These are phyloP conservation scores for Diarsia brunnea DNA, from an alignment of 2,888 invertebrate genomes.

Conservation along the genomic window DNA sequence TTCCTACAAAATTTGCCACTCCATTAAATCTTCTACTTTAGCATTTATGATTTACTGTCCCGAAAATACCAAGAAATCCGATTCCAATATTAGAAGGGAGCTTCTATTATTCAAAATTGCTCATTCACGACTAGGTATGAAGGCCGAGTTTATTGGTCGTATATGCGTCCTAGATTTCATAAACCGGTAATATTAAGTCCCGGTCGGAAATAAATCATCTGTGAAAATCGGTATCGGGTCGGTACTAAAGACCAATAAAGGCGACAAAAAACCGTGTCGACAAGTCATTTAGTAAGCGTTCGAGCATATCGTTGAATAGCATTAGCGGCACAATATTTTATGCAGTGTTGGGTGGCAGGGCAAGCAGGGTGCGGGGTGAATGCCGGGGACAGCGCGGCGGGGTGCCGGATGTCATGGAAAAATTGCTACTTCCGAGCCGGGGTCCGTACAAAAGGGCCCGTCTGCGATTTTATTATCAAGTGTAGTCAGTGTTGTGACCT, in stretches of 20 bases:
- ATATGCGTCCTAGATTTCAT: slow-evolving; percentile 22
- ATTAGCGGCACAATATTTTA: slow-evolving; percentile 79
- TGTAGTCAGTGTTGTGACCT: slow-evolving; percentile 84
- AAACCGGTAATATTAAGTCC: slow-evolving; percentile 29
- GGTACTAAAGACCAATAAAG: slow-evolving; percentile 58
- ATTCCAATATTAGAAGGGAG: slow-evolving; percentile 31
- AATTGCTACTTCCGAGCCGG: slow-evolving; percentile 87
- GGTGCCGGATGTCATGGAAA: slow-evolving; percentile 87
- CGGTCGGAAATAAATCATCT: slow-evolving; percentile 46
- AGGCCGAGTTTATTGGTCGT: slow-evolving; percentile 19
- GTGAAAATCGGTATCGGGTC: slow-evolving; percentile 51
- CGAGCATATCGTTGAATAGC: slow-evolving; percentile 76
- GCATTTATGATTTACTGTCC: slow-evolving; percentile 16
- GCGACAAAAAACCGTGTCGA: slow-evolving; percentile 62
- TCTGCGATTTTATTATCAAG: slow-evolving; percentile 84
- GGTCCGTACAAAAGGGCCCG: slow-evolving; percentile 81
- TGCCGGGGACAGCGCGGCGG: slow-evolving; percentile 82
- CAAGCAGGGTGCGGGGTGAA: slow-evolving; percentile 62
- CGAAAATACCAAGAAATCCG: slow-evolving; percentile 7
- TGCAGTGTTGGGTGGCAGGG: slow-evolving; percentile 71
- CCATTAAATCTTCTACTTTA: background rate
- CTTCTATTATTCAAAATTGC: slow-evolving; percentile 28
- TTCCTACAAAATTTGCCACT: slow-evolving; percentile 6
- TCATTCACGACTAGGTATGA: slow-evolving; percentile 24
- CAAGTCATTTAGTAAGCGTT: slow-evolving; percentile 75